Percentiles rank a stretch among this genome's conserved stretches.
Evolutionary conservation across 2,888 invertebrate species (phyloP).

Genomic region (Periphyllus acericola): DNA sequence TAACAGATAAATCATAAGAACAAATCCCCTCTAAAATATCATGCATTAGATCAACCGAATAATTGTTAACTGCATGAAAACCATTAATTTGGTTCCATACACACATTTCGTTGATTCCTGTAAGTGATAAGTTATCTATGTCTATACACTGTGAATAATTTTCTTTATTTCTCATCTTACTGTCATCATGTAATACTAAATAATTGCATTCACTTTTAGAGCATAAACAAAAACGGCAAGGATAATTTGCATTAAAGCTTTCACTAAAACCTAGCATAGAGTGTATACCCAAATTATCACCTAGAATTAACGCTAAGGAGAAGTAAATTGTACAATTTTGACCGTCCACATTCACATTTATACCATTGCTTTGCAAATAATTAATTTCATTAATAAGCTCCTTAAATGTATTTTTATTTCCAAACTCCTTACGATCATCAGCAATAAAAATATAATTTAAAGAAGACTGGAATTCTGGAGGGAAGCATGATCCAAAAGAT

Average conservation of each 20-base stretch:
- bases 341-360: background rate
- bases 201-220: background rate
- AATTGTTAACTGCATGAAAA: background rate
- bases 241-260: no score
- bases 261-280: no score
- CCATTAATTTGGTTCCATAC: background rate
- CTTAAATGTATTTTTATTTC: no score
- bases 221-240: background rate
- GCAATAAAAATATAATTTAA: no score
- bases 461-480: no score
- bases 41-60: slow-evolving; percentile 11
- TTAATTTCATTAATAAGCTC: background rate
- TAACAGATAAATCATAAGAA: slow-evolving; percentile 7
- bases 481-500: no score
- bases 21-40: background rate
- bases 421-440: no score
- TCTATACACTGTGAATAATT: background rate
- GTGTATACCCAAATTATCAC: background rate
- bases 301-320: background rate
- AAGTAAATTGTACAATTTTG: background rate
- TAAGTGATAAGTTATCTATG: background rate
- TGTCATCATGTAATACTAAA: background rate
- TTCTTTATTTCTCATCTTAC: background rate
- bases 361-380: slow-evolving; percentile 1
- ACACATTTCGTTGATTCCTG: slow-evolving; percentile 2